A percentile compares a stretch with the other conserved stretches of the same genome.
Conservation (phyloP, 1,140 invertebrate species). For the Rhagoletis pomonella region DNA sequence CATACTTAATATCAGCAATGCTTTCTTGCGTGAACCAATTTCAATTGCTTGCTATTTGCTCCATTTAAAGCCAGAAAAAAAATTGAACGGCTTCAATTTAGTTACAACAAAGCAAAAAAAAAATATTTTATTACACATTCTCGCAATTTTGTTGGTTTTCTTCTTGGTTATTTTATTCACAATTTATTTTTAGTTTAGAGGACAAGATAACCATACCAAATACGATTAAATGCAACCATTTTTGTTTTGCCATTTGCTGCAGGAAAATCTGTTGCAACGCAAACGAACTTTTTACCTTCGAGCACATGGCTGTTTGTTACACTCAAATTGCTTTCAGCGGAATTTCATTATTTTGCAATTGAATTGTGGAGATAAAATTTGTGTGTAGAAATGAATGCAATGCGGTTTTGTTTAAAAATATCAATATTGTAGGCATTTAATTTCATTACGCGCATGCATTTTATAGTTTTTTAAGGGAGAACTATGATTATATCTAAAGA, state of each 20-base stretch:
- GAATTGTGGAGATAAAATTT: not conserved
- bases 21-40: too few relatives aligned
- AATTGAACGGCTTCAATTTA: too few relatives aligned
- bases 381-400: not conserved
- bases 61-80: too few relatives aligned
- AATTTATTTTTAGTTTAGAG: not conserved
- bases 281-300: not conserved
- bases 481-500: too few relatives aligned
- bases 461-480: too few relatives aligned
- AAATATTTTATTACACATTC: too few relatives aligned
- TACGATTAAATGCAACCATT: not conserved
- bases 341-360: slow-evolving; percentile 38
- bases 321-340: not conserved
- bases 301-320: not conserved
- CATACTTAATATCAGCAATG: too few relatives aligned
- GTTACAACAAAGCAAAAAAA: too few relatives aligned
- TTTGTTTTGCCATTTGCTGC: not conserved
- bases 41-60: too few relatives aligned
- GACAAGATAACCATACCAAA: slow-evolving; percentile 10
- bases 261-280: not conserved
- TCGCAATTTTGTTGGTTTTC: too few relatives aligned
- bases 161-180: not conserved
- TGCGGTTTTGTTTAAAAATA: not conserved
- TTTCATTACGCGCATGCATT: too few relatives aligned
- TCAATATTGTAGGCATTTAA: too few relatives aligned